These are phyloP conservation scores for Telenomus remus DNA, from an alignment of 1,140 invertebrate genomes.

Conservation along the genomic window DNA sequence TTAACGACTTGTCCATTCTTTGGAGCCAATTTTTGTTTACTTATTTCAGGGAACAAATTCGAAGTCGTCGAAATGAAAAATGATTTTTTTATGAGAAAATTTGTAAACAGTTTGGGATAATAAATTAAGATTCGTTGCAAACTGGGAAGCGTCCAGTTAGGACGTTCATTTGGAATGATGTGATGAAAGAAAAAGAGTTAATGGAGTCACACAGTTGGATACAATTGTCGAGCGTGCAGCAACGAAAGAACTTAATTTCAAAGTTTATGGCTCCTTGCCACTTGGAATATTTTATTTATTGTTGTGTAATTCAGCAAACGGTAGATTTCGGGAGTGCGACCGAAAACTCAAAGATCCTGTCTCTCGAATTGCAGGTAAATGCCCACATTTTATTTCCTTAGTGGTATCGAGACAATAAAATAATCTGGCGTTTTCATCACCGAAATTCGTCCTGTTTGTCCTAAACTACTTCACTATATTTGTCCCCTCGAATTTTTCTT, in stretches of 20 bases:
- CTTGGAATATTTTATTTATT: not conserved
- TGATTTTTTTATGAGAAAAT: too few relatives aligned
- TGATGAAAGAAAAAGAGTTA: not conserved
- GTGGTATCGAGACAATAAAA: too few relatives aligned
- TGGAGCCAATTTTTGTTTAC: too few relatives aligned
- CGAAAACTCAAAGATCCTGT: not conserved
- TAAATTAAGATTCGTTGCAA: not conserved
- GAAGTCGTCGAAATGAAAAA: too few relatives aligned
- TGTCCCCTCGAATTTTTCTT: too few relatives aligned
- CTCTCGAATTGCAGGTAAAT: not conserved
- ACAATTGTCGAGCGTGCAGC: not conserved
- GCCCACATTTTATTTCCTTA: not conserved
- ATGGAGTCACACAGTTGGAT: not conserved
- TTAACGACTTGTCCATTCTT: too few relatives aligned
- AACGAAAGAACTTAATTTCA: not conserved
- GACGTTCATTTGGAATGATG: not conserved
- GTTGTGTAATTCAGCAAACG: not conserved
- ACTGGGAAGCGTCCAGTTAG: not conserved
- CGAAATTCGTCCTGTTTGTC: too few relatives aligned
- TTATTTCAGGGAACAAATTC: too few relatives aligned
- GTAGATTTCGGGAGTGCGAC: not conserved
- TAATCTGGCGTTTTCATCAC: too few relatives aligned
- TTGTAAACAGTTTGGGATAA: not conserved
- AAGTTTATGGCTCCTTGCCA: not conserved
- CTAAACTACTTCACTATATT: too few relatives aligned